Evolutionary conservation across 1,140 invertebrate genomes (phyloP), one percentile per base, ranked within the genome.

Genomic region (Aphelinus certus): DNA sequence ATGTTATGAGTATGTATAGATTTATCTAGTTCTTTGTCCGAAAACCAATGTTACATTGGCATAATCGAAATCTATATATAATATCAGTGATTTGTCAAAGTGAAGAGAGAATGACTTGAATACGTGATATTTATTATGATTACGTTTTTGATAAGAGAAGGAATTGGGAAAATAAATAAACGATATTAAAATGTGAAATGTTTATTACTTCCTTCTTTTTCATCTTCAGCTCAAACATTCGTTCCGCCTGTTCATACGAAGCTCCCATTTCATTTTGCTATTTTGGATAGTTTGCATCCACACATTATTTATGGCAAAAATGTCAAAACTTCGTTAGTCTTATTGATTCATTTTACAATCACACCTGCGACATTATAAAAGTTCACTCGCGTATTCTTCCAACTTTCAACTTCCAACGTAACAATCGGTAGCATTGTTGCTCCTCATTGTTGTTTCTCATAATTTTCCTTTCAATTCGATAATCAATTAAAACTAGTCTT

Each of bases 191-290:
- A 70, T 70, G 67, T 61, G 67, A 60, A 49, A 60, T 70, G 10
- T 71, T 71, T 71, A 71, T 73, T 73, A 2, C 57, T 75, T 70
- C 65, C 60, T 76, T 64, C 42, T 51, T 70, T 67, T 26, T 76
- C 48, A 49, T 7, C 49, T 63, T 74, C 61, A 60, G 68, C 79
- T 78, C 81, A 81, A 84, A 79, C 61, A 53, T 26, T 78, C 76
- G 77, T 77, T 79, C 73, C 71, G 72, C 75, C 81, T 62, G 64
- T 79, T 81, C 65, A 63, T 80, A 73, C 77, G 43, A 79, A 80
- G 77, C 74, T 79, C 66, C 64, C 76, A 70, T 76, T 64, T 78
- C 77, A 63, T 76, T 77, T 73, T 70, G 60, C 71, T 75, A 61
- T 76, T 7, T 53, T 55, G 55, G 55, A 26, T 71, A 63, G 65